Evolutionary conservation across 2,888 invertebrate species (phyloP).

Genomic region (Mechanitis mazaeus): DNA sequence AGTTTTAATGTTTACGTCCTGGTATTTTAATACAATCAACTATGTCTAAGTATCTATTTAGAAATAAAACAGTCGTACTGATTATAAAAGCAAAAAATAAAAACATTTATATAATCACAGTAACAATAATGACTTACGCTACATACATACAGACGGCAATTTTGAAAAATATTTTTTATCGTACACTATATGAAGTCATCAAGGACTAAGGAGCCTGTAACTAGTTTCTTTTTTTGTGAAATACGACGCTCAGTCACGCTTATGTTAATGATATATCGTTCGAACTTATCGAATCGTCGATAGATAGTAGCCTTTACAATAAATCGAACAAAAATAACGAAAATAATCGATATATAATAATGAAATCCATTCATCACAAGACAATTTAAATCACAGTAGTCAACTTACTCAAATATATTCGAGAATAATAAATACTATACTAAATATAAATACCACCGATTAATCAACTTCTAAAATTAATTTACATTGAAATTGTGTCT

Average conservation of each 20-base stretch:
- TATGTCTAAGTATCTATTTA: constrained; percentile 68
- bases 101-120: constrained; percentile 24
- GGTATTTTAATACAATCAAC: constrained; percentile 51
- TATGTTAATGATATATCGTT: too few species aligned
- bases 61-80: constrained; percentile 51
- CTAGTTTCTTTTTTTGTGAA: too few species aligned
- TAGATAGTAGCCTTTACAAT: constrained; percentile 45
- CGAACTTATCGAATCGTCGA: constrained; percentile 27
- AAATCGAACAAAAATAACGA: too few species aligned
- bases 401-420: constrained; percentile 52
- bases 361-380: constrained; percentile 50
- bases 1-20: constrained; percentile 55
- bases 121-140: constrained; percentile 41
- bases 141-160: constrained; percentile 31
- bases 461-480: constrained; percentile 47
- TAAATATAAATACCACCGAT: constrained; percentile 62
- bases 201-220: too few species aligned
- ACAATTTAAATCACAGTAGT: constrained; percentile 67
- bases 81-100: constrained; percentile 20
- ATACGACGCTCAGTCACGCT: too few species aligned
- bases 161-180: constrained; percentile 8
- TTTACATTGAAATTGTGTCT: constrained; percentile 55
- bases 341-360: constrained; percentile 43
- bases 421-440: constrained; percentile 72
- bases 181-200: too few species aligned